A percentile compares a stretch with the other conserved stretches of the same genome.
These are phyloP conservation scores for Cotesia chilonis DNA, from an alignment of 1,140 invertebrate genomes.

Conservation along the genomic window DNA sequence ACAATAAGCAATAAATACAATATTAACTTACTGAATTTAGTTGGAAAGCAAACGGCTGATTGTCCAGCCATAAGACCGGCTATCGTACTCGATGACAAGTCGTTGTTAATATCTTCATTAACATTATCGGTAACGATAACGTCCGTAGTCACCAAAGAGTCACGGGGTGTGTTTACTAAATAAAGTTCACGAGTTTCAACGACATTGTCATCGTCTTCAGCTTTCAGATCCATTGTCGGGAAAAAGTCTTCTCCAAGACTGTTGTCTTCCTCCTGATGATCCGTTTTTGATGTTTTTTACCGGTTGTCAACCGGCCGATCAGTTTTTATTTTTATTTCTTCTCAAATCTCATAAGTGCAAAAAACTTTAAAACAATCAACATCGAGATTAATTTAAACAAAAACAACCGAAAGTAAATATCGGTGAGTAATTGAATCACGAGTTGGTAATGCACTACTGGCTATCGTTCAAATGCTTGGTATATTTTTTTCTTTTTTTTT, in stretches of 20 bases:
- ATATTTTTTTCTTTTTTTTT: conserved; percentile 25
- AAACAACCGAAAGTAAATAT: neutral
- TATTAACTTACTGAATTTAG: conserved; percentile 64
- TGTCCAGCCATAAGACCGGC: conserved; percentile 60
- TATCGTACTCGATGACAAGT: conserved; percentile 58
- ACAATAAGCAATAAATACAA: neutral
- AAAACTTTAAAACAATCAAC: too few relatives aligned
- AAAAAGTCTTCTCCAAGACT: conserved; percentile 32
- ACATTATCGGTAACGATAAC: conserved; percentile 49
- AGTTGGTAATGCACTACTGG: conserved; percentile 20
- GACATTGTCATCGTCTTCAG: conserved; percentile 56
- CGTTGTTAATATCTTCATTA: conserved; percentile 55
- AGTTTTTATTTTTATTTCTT: conserved; percentile 8
- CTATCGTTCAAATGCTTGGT: conserved; percentile 9
- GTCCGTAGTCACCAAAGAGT: conserved; percentile 57
- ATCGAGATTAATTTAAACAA: neutral
- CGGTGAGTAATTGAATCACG: conserved; percentile 25
- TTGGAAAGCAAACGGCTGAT: conserved; percentile 63
- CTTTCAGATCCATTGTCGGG: conserved; percentile 58
- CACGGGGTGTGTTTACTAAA: conserved; percentile 56
- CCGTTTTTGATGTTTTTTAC: conserved; percentile 1
- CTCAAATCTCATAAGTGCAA: neutral
- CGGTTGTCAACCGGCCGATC: neutral
- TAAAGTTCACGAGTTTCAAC: conserved; percentile 52
- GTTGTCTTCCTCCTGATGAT: conserved; percentile 29